Evolutionary conservation across 92 coral and sea anemone species (phyloP).

Genomic region (Palythoa caribaeorum): DNA sequence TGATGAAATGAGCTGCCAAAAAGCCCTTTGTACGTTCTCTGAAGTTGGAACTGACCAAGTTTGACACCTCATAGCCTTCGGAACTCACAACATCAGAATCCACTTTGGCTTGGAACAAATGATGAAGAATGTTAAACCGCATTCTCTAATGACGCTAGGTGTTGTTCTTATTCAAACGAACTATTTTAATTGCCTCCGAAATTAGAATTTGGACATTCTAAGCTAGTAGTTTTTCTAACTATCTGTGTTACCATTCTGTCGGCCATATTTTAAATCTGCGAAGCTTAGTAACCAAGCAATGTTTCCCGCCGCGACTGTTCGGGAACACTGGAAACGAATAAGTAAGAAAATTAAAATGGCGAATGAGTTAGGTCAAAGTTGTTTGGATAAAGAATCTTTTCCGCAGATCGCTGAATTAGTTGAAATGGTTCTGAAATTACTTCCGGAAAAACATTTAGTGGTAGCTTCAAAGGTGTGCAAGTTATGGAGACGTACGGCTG

Average conservation of each 20-base stretch:
- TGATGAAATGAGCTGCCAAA: conserved; percentile 91
- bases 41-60: conserved; percentile 73
- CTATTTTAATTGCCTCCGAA: neutral
- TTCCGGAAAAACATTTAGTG: conserved; percentile 71
- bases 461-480: conserved; percentile 75
- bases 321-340: conserved; percentile 1
- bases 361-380: neutral
- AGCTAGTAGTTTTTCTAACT: neutral
- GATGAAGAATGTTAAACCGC: conserved; percentile 81
- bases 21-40: conserved; percentile 82
- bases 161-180: neutral
- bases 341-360: conserved; percentile 9
- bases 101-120: conserved; percentile 75
- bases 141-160: conserved; percentile 22
- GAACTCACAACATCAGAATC: conserved; percentile 82
- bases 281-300: conserved; percentile 10
- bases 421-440: conserved; percentile 66
- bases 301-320: neutral
- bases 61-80: conserved; percentile 85
- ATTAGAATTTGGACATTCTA: neutral
- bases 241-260: neutral
- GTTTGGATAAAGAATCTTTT: neutral
- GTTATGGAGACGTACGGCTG: conserved; percentile 74
- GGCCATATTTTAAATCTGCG: conserved; percentile 64
- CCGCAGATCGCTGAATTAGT: conserved; percentile 63